A percentile compares a stretch with the other conserved stretches of the same genome.
Evolutionary conservation across 2,888 invertebrate species (phyloP).

Genomic region (Creontiades dilutus): DNA sequence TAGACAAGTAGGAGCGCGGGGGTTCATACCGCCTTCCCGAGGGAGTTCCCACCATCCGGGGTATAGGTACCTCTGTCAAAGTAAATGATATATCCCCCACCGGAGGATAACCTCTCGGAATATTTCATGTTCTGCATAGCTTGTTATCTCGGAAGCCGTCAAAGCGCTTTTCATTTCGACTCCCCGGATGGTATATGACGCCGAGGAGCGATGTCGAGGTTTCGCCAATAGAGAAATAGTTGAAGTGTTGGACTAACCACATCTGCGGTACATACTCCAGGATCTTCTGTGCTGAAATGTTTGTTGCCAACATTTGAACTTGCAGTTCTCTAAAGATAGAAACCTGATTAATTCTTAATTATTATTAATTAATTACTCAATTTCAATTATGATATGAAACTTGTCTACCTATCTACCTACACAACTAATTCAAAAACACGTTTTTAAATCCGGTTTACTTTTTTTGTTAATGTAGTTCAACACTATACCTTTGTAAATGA

Average conservation of each 20-base stretch:
- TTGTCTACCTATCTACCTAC: too few relatives aligned
- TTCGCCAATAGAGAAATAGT: background rate
- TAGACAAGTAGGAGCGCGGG: constrained; percentile 17
- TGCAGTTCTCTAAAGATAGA: too few relatives aligned
- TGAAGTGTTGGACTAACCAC: background rate
- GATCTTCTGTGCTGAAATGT: too few relatives aligned
- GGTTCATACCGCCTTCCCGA: background rate
- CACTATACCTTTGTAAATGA: too few relatives aligned
- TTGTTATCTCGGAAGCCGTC: constrained; percentile 44
- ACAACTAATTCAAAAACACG: too few relatives aligned
- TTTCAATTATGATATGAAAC: too few relatives aligned
- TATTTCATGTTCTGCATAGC: constrained; percentile 45
- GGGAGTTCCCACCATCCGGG: background rate
- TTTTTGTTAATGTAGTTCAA: too few relatives aligned
- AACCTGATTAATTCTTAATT: too few relatives aligned
- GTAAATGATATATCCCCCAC: constrained; percentile 62
- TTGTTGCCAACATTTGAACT: too few relatives aligned
- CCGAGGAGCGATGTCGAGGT: background rate
- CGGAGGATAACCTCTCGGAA: constrained; percentile 48
- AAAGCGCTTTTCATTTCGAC: constrained; percentile 26
- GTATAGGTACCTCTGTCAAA: constrained; percentile 60
- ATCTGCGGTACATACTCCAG: too few relatives aligned
- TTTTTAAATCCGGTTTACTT: too few relatives aligned
- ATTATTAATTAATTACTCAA: too few relatives aligned
- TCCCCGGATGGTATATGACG: background rate